Base-by-base conservation (phyloP, 2,113 vertebrate species). In the Columba livia region DNA sequence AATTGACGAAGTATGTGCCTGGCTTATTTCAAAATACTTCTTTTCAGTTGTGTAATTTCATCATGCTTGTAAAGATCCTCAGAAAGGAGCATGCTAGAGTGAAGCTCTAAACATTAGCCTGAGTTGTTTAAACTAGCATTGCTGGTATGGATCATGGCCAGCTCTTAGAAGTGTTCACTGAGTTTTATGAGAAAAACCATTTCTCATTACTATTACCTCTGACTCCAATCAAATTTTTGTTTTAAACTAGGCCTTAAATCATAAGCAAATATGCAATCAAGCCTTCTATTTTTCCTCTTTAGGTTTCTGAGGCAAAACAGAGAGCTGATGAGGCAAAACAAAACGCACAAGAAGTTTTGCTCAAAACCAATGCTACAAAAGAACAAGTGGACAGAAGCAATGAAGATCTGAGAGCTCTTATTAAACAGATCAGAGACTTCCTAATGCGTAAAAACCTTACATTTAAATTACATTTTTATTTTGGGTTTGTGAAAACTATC, bases 401-500 rank as follows among this genome's bases (percentile, higher is more conserved):
- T 2, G 98, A 99, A 94, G 99, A 99, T 62, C 98, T 99, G 50
- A 98, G 99, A 62, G 98, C 93, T 19, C 98, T 99, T 47, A 99
- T 99, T 98, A 98, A 98, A 85, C 99, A 99, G 94, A 99, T 99
- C 93, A 90, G 98, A 94, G 98, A 99, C 96, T 99, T 99, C 92
- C 96, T 99, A 64, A 99, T 98, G 78, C 98, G 99, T 99, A 98
- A 88, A 98, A 89, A 72, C 12, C 9, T 95, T 89, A 60, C 4
- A 28, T 83, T 93, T 86, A 62, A 36, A 71, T 93, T 56, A 5
- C 44, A 40, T 69, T 88, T 85, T 66, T 53, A 51, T 61, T 84
- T 77, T 85, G 14, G 4, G 7, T 67, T 86, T 56, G 17, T 57
- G 47, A 87, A 83, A 92, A 75, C 53, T 38, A 5, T 29, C 66